Evolutionary conservation across 1,140 invertebrate genomes (phyloP).

Genomic region (Globodera ellingtonae): DNA sequence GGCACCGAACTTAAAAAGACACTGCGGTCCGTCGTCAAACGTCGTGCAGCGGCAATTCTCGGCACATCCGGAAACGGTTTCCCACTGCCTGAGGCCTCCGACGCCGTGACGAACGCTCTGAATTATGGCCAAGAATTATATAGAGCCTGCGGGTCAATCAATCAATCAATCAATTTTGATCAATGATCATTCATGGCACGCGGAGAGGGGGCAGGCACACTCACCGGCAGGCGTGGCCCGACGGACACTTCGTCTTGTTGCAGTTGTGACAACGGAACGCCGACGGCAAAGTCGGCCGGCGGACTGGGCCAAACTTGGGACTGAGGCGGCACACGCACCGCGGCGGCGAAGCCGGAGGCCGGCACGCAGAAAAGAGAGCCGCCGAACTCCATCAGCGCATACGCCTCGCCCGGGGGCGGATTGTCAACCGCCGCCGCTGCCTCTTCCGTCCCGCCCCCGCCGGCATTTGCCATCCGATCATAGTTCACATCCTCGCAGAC

Average conservation of each 20-base stretch:
- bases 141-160: background rate
- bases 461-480: background rate
- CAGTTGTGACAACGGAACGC: background rate
- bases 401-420: background rate
- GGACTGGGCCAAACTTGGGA: constrained; percentile 28
- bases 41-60: constrained; percentile 25
- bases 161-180: background rate
- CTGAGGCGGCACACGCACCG: constrained; percentile 8
- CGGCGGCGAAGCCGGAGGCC: constrained; percentile 23
- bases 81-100: constrained; percentile 28
- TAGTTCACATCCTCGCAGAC: constrained; percentile 6
- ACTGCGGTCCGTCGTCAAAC: constrained; percentile 17
- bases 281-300: constrained; percentile 2
- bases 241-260: background rate
- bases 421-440: background rate
- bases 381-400: constrained; percentile 14
- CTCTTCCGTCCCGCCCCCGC: background rate
- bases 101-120: constrained; percentile 25
- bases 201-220: background rate
- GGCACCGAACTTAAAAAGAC: constrained; percentile 45
- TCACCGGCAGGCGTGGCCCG: constrained; percentile 27
- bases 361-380: constrained; percentile 44
- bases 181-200: background rate
- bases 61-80: constrained; percentile 11
- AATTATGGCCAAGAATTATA: background rate